Evolutionary conservation across 2,888 invertebrate genomes (phyloP).

Genomic region (Athalia rosae): DNA sequence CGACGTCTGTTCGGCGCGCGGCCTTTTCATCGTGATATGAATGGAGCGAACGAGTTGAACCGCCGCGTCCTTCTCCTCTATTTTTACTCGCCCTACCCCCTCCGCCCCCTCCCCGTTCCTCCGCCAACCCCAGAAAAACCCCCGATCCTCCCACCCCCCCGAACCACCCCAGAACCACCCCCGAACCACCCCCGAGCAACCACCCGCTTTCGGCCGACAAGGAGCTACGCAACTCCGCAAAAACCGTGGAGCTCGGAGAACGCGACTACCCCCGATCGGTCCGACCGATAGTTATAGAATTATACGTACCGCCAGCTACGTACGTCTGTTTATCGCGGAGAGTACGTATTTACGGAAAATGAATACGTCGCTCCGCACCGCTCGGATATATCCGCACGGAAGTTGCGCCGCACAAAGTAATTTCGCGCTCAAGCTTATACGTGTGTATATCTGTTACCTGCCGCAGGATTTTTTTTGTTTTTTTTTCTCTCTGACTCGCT

Average conservation of each 20-base stretch:
- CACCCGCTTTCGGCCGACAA: slow-evolving; percentile 24
- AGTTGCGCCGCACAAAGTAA: too few relatives aligned
- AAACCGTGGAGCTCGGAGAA: neutral
- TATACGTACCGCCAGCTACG: too few relatives aligned
- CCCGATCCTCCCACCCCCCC: slow-evolving; percentile 2
- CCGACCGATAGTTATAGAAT: slow-evolving; percentile 6
- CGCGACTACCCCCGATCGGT: slow-evolving; percentile 15
- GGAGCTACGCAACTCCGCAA: neutral
- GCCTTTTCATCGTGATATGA: slow-evolving; percentile 71
- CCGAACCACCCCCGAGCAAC: neutral
- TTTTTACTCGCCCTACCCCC: slow-evolving; percentile 54
- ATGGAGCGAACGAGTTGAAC: slow-evolving; percentile 73
- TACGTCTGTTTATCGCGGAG: too few relatives aligned
- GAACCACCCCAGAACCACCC: neutral
- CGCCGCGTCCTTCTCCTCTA: slow-evolving; percentile 63
- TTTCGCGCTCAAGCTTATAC: too few relatives aligned
- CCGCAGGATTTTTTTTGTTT: too few relatives aligned
- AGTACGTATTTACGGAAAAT: too few relatives aligned
- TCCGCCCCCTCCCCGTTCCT: slow-evolving; percentile 48
- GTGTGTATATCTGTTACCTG: too few relatives aligned
- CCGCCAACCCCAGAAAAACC: slow-evolving; percentile 15
- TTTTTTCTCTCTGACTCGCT: too few relatives aligned
- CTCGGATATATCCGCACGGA: too few relatives aligned
- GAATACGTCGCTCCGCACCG: too few relatives aligned
- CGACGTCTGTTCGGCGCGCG: slow-evolving; percentile 66